Evolutionary conservation across 2,113 vertebrate genomes (phyloP).

Genomic region (Corythornis cristatus): DNA sequence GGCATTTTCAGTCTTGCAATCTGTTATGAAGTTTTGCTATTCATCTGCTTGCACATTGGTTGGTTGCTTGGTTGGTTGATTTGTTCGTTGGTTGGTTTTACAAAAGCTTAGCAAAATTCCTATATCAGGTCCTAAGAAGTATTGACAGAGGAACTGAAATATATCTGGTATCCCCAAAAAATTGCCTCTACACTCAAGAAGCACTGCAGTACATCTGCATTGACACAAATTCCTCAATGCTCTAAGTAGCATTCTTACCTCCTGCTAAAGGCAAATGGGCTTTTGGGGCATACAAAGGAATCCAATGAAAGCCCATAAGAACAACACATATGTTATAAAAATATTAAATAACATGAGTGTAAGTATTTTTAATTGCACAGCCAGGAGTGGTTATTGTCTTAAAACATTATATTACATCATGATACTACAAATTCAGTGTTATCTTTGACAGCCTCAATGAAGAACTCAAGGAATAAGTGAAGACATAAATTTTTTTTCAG

Average conservation of each 20-base stretch:
- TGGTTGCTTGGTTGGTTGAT: not conserved
- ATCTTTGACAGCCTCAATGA: not conserved
- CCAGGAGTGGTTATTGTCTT: not conserved
- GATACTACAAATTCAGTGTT: not conserved
- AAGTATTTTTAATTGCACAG: rapidly evolving
- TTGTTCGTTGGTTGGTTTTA: not conserved
- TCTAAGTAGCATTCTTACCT: not conserved
- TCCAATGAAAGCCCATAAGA: not conserved
- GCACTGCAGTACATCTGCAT: not conserved
- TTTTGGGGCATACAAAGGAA: not conserved
- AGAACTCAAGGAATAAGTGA: not conserved
- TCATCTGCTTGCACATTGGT: not conserved
- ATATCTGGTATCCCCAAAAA: not conserved
- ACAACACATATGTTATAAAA: not conserved
- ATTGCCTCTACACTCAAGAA: not conserved
- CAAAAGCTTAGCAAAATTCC: not conserved
- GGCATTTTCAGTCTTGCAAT: not conserved
- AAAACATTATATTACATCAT: not conserved
- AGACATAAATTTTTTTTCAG: not conserved
- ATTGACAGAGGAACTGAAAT: not conserved
- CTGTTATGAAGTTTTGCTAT: not conserved
- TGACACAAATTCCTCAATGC: not conserved
- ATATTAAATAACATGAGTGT: not conserved
- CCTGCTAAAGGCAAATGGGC: not conserved
- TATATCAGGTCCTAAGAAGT: not conserved